Evolutionary conservation across 2,797 vertebrate species (phyloP).

Genomic region (Mormyrus proboscirostris): DNA sequence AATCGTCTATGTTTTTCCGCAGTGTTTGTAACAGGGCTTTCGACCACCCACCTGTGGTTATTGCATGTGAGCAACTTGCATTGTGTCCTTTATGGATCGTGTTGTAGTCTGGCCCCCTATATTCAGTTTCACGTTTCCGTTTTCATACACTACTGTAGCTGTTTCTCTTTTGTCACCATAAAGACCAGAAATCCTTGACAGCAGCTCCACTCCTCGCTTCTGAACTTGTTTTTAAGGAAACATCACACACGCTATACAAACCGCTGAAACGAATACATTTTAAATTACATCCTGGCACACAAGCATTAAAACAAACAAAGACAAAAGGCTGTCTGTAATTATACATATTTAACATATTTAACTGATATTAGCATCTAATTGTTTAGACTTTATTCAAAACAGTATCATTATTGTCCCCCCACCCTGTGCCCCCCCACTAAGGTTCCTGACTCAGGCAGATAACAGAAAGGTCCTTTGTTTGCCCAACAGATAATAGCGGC

Average conservation of each 20-base stretch:
- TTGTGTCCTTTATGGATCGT: neutral
- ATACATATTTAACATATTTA: conserved; percentile 1
- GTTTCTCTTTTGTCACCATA: neutral
- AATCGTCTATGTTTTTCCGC: neutral
- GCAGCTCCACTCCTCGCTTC: neutral
- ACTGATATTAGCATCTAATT: conserved; percentile 21
- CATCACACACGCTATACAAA: neutral
- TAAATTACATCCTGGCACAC: neutral
- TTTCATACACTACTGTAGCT: neutral
- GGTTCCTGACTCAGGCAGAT: conserved; percentile 23
- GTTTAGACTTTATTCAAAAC: conserved; percentile 23
- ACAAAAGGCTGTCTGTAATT: neutral
- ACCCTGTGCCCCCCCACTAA: neutral
- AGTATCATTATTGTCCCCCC: neutral
- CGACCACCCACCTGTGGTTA: too few relatives aligned
- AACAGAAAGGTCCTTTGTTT: conserved; percentile 19
- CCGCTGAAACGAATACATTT: neutral
- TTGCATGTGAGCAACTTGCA: neutral
- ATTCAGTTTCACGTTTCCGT: neutral
- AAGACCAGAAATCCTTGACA: neutral
- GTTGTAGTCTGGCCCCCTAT: neutral
- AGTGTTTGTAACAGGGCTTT: neutral
- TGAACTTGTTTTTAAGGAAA: neutral
- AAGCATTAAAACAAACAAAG: neutral
- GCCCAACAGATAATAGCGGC: neutral